Conservation (phyloP, 2,113 vertebrate genomes). For the Telmatochromis brichardi region DNA sequence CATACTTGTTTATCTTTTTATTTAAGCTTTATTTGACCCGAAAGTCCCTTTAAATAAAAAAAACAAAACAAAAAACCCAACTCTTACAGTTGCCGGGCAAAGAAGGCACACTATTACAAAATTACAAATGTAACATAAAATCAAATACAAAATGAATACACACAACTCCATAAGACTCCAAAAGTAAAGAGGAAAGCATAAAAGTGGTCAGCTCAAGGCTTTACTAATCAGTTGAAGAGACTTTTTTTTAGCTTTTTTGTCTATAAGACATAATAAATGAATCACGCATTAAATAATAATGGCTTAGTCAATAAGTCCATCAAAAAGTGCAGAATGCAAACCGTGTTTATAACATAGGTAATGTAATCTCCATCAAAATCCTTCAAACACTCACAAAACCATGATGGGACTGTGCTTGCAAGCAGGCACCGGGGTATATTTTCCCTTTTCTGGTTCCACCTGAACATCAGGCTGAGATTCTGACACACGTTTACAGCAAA, state of each 20-base stretch:
- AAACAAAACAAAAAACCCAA: background rate
- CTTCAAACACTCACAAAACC: background rate
- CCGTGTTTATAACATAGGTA: accelerated
- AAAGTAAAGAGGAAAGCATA: background rate
- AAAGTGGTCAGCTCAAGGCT: background rate
- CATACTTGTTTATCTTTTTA: background rate
- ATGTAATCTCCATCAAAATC: background rate
- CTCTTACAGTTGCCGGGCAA: background rate
- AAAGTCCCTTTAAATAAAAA: background rate
- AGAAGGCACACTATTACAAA: background rate
- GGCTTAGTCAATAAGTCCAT: background rate
- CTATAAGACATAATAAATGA: background rate
- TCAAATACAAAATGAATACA: background rate
- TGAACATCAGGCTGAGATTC: background rate
- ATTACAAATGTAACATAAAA: background rate
- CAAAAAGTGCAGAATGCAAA: background rate
- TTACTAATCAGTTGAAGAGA: background rate
- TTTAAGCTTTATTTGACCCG: background rate
- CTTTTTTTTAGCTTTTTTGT: background rate
- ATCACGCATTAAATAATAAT: background rate
- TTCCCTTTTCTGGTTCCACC: background rate
- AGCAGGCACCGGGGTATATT: accelerated
- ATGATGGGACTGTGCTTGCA: background rate
- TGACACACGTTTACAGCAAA: background rate
- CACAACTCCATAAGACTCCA: background rate